Evolutionary conservation across 1,140 invertebrate genomes (phyloP), one percentile per base, ranked within the genome.

Genomic region (Glossosoma conforme): DNA sequence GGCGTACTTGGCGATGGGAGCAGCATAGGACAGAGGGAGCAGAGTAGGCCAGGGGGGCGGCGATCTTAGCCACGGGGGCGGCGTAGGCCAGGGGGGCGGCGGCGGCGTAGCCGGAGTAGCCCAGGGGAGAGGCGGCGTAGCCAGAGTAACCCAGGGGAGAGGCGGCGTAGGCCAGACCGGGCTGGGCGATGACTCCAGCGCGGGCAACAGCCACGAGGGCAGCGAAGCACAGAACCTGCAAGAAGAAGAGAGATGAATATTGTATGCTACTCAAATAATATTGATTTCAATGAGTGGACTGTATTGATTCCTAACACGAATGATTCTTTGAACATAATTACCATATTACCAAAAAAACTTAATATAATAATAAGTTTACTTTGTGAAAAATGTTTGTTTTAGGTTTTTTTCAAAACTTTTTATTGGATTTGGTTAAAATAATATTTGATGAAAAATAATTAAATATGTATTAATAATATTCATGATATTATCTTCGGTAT

Each of bases 221-320:
- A 53, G 67, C 65, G 58, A 77, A 56, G 21, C 64, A 54, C 42
- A 76, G 37, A 35, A 78, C 65, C 76, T 78, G 60, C 2, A 60
- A 59, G 59, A 41, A 60, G 56, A 45, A 36, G 6, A 13, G 28
- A 15, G 28, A 8, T 25, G 9, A 24, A 30, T 2, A 4, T 44
- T 15, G 18, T 17, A 40, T 18, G 18, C 20, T 21, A 9, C 11
- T n/a, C 15, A 8, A 5, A 11, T 14, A 8, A 8, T 35, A 35
- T 11, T 35, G 5, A 11, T 6, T 6, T 8, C n/a, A 6, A 6
- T 8, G 25, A n/a, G 25, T 6, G 9, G 15, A 11, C 13, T 5
- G 4, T 14, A 5, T 35, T 35, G 15, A 9, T 35, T 11, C 5
- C 5, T 8, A 4, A 35, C 15, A 11, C 15, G 9, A 35, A 35